phyloP scores from a whole-genome alignment of 1,140 invertebrate species.

The Eueides isabella region DNA sequence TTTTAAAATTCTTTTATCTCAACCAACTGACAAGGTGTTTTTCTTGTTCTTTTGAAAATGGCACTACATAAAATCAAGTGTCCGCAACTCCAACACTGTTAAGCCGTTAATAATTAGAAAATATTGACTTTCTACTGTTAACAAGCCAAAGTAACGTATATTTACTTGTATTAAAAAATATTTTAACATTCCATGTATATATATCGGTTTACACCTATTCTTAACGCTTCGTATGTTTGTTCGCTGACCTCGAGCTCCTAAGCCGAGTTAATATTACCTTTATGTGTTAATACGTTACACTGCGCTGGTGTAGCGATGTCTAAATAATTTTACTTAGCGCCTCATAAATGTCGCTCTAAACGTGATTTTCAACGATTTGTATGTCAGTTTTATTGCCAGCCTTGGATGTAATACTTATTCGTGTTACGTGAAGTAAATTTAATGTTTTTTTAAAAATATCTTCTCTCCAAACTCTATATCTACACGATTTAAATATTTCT shows the following conservation, averaged over 20 bases:
- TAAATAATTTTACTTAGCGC: conserved; percentile 41
- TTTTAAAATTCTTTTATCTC: no score
- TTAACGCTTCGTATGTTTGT: conserved; percentile 12
- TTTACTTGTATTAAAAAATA: no score
- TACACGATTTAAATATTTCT: no score
- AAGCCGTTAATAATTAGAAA: no score
- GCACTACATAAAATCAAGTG: no score
- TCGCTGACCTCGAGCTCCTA: conserved; percentile 15
- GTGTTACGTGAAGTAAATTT: not conserved
- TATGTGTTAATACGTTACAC: conserved; percentile 20
- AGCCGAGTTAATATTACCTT: conserved; percentile 22
- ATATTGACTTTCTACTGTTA: no score
- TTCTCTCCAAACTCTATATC: not conserved
- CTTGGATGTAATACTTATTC: conserved; percentile 14
- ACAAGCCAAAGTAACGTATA: no score
- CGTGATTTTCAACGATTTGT: conserved; percentile 12
- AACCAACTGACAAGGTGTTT: no score
- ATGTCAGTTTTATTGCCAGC: conserved; percentile 4
- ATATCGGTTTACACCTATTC: not conserved
- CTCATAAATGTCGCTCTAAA: conserved; percentile 36
- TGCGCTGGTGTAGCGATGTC: conserved; percentile 14
- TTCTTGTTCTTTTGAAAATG: no score
- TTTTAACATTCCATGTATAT: not conserved
- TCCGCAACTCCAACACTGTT: no score
- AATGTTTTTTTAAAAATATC: conserved; percentile 2